These are phyloP conservation scores for Myrmecophaga tridactyla DNA, from an alignment of 2,113 vertebrate species.

Conservation along the genomic window DNA sequence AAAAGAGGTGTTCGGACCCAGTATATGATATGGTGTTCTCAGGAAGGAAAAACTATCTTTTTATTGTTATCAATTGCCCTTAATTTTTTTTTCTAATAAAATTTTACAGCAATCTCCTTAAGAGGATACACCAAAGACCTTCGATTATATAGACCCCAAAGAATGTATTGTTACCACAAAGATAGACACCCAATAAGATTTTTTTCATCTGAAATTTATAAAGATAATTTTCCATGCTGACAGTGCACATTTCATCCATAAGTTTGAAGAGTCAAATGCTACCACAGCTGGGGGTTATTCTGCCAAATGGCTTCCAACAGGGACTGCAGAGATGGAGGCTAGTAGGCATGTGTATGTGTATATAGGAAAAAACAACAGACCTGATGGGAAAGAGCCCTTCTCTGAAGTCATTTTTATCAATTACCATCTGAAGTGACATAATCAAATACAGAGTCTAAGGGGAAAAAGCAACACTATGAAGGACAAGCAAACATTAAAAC, in stretches of 20 bases:
- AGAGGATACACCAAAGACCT: conserved; percentile 77
- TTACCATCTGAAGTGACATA: conserved; percentile 74
- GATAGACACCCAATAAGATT: conserved; percentile 73
- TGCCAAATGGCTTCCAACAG: conserved; percentile 94
- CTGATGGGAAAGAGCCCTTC: conserved; percentile 76
- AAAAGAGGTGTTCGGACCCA: conserved; percentile 75
- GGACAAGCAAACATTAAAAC: conserved; percentile 76
- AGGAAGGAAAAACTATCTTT: conserved; percentile 74
- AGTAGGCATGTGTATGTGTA: conserved; percentile 77
- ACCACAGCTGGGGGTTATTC: conserved; percentile 91
- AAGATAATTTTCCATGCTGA: conserved; percentile 89
- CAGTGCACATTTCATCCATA: conserved; percentile 90
- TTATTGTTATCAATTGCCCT: conserved; percentile 65
- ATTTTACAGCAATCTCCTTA: conserved; percentile 68
- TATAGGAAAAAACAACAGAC: conserved; percentile 77
- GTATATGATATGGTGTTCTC: conserved; percentile 72
- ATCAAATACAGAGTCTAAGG: conserved; percentile 76
- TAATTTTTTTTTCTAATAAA: conserved; percentile 76
- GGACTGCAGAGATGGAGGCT: conserved; percentile 87
- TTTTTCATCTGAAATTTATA: conserved; percentile 84
- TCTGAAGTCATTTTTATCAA: conserved; percentile 77
- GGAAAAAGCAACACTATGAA: conserved; percentile 71
- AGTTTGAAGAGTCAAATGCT: conserved; percentile 94
- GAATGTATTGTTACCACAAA: conserved; percentile 76
- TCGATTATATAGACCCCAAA: conserved; percentile 75